Evolutionary conservation across 2,888 invertebrate genomes (phyloP), one percentile per base, ranked within the genome.

Genomic region (Oxytorus armatus): DNA sequence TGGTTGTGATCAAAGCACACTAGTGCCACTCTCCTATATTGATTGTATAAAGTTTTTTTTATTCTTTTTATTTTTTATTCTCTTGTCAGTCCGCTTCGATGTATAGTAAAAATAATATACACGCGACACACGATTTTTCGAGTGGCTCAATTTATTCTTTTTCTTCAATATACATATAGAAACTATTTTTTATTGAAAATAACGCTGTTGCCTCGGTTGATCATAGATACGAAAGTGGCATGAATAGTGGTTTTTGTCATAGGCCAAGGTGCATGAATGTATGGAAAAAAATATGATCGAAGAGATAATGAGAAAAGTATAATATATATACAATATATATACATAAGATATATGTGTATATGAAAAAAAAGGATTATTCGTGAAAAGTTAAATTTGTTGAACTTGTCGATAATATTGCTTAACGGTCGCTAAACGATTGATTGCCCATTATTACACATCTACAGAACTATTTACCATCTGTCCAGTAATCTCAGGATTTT

Each of bases 21-120:
- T 59, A 81, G 83, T 83, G 72, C 77, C 84, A 83, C 83, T 84
- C 82, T 81, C 68, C 80, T 69, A 70, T n/a, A n/a, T 79, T 66
- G 42, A 72, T 75, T 81, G 83, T 82, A 82, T 68, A 80, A 77
- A 81, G 70, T 79, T 55, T 63, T 39, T 61, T 59, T 81, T 53
- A 72, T 53, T 66, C 23, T 61, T 47, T 76, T 68, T 73, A 10
- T 16, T 21, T 57, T 55, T 63, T 47, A 16, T 63, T 47, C 25
- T 23, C 16, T 11, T 33, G 36, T 49, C 59, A 44, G 53, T 76
- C 23, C 14, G 59, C 59, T 39, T 76, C 47, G 14, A 76, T 68
- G 53, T 65, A 21, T 33, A 23, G 49, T 61, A 42, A n/a, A 42
- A 57, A 33, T 44, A 42, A 63, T 14, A 49, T 16, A 10, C 42